phyloP scores from a whole-genome alignment of 2,797 vertebrate genomes.

The Sebastes reedi region DNA sequence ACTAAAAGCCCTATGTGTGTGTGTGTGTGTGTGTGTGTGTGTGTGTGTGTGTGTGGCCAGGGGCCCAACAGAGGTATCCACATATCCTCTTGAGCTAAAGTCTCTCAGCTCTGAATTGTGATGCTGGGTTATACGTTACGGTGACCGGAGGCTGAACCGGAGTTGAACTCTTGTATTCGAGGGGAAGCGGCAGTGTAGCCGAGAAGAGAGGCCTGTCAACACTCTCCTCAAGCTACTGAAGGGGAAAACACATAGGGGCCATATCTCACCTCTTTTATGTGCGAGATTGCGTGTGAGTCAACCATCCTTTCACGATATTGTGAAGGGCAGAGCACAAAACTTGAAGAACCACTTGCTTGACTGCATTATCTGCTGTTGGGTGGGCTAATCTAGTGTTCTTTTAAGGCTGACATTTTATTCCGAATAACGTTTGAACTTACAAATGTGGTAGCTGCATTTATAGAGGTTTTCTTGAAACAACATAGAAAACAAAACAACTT shows the following conservation, averaged over 20 bases:
- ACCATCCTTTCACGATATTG: slow-evolving; percentile 19
- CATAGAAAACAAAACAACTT: background rate
- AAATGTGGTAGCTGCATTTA: background rate
- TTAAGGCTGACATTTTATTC: background rate
- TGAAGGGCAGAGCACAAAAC: slow-evolving; percentile 22
- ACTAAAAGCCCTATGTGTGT: background rate
- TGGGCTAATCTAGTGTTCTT: background rate
- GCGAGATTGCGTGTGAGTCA: slow-evolving; percentile 23
- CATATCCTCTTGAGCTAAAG: slow-evolving; percentile 22
- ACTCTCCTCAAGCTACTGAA: slow-evolving; percentile 42
- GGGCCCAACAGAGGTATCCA: slow-evolving; percentile 31
- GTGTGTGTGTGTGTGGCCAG: background rate
- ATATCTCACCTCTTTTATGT: slow-evolving; percentile 60
- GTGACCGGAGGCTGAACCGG: slow-evolving; percentile 63
- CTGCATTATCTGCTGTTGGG: slow-evolving; percentile 1
- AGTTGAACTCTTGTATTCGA: slow-evolving; percentile 50
- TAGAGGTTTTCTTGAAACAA: background rate
- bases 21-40: background rate
- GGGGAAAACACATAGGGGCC: slow-evolving; percentile 41
- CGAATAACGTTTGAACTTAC: background rate
- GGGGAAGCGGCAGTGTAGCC: slow-evolving; percentile 33
- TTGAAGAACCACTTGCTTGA: background rate
- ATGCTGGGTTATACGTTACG: slow-evolving; percentile 19
- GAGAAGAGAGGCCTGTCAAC: slow-evolving; percentile 66
- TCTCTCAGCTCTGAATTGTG: slow-evolving; percentile 21